Evolutionary conservation across 2,113 vertebrate genomes (phyloP).

Genomic region (Nyctereutes procyonoides): DNA sequence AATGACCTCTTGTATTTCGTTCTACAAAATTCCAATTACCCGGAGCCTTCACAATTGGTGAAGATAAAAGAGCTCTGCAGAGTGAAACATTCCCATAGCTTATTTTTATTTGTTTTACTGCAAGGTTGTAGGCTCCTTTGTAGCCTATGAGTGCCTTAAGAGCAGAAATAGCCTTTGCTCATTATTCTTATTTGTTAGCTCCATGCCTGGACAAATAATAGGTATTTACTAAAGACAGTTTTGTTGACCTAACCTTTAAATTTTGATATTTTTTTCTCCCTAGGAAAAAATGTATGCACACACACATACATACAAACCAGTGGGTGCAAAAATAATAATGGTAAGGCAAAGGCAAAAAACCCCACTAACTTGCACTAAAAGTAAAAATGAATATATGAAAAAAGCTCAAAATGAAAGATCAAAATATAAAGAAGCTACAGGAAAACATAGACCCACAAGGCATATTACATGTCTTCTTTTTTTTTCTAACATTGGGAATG

Average conservation of each 20-base stretch:
- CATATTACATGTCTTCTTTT: not conserved
- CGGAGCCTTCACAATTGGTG: not conserved
- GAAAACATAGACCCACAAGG: not conserved
- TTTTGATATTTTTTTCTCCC: not conserved
- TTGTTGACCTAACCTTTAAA: not conserved
- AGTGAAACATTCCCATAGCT: not conserved
- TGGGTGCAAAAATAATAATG: not conserved
- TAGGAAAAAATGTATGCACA: not conserved
- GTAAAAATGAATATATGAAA: not conserved
- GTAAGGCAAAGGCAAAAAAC: not conserved
- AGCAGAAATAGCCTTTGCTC: not conserved
- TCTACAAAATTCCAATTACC: not conserved
- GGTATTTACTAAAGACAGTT: not conserved
- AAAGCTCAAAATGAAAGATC: not conserved
- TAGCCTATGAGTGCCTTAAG: not conserved
- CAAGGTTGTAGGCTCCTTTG: not conserved
- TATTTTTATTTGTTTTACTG: not conserved
- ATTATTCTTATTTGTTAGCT: not conserved
- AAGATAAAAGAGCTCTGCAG: not conserved
- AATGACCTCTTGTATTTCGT: not conserved
- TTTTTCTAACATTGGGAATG: not conserved
- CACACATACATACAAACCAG: not conserved
- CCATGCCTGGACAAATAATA: not conserved
- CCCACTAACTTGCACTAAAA: not conserved
- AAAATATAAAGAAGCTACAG: not conserved